Evolutionary conservation across 1,140 invertebrate genomes (phyloP), one percentile per base, ranked within the genome.

Genomic region (Eriosoma lanigerum): DNA sequence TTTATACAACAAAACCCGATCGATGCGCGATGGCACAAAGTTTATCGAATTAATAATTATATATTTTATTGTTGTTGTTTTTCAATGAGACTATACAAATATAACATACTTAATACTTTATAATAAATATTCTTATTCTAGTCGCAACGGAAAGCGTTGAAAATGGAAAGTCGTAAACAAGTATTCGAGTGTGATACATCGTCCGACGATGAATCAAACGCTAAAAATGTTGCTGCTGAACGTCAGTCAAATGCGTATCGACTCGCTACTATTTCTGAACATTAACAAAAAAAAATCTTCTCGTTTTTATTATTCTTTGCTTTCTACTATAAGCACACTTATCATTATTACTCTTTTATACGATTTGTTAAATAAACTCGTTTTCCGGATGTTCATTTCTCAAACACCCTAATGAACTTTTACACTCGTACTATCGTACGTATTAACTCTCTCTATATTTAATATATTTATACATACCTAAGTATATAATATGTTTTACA

Each of bases 91-190:
- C n/a, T n/a, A n/a, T n/a, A n/a, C n/a, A n/a, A n/a, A n/a, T n/a
- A n/a, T n/a, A n/a, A n/a, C n/a, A n/a, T n/a, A n/a, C n/a, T n/a
- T n/a, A n/a, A n/a, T n/a, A n/a, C n/a, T n/a, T n/a, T n/a, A n/a
- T n/a, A n/a, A n/a, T n/a, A n/a, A n/a, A n/a, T n/a, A n/a, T n/a
- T n/a, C n/a, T n/a, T n/a, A n/a, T n/a, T n/a, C n/a, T n/a, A n/a
- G n/a, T 48, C 38, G 1, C n/a, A 64, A 19, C 12, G 32, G 19
- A 64, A 38, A 5, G 19, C 3, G 38, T 29, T 64, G 62, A 64
- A 64, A 38, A 64, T 64, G 62, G 62, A 64, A 64, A 64, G 62
- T 64, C 12, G 19, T 38, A 13, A 64, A 64, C 32, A 64, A 21
- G 29, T 64, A 38, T 64, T 21, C n/a, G 10, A 44, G 2, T 19